phyloP scores from a whole-genome alignment of 2,888 invertebrate species.

The Melinaea menophilus region DNA sequence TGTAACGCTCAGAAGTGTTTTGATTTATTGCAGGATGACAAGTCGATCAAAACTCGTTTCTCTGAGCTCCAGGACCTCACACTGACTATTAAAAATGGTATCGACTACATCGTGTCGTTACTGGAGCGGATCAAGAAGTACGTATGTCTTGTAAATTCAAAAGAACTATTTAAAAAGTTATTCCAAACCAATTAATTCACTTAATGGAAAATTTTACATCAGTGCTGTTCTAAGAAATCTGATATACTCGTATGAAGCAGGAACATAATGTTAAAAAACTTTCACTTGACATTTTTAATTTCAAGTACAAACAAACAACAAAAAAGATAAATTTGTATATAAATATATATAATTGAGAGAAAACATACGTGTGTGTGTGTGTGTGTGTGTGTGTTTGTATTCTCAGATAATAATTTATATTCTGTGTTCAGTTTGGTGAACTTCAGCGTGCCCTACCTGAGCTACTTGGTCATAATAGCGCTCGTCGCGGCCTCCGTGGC shows the following conservation, averaged over 20 bases:
- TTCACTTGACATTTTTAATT: background rate
- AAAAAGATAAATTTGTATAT: too few relatives aligned
- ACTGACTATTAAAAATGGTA: conserved; percentile 68
- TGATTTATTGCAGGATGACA: conserved; percentile 49
- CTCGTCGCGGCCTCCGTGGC: conserved; percentile 49
- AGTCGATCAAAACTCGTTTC: conserved; percentile 60
- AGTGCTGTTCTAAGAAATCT: background rate
- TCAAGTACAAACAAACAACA: too few relatives aligned
- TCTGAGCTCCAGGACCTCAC: conserved; percentile 66
- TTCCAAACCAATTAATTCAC: background rate
- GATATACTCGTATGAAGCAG: too few relatives aligned
- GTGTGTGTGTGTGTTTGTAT: too few relatives aligned
- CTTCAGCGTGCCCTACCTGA: conserved; percentile 68
- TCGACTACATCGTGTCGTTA: conserved; percentile 65
- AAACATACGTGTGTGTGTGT: too few relatives aligned
- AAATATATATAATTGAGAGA: too few relatives aligned
- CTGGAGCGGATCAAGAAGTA: conserved; percentile 68
- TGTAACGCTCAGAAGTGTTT: conserved; percentile 35
- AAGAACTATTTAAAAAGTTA: background rate
- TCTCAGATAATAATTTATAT: background rate
- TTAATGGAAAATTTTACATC: background rate
- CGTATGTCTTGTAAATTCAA: conserved; percentile 34
- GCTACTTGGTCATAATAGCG: conserved; percentile 57
- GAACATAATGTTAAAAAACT: too few relatives aligned
- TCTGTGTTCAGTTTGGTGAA: conserved; percentile 58